Conservation (phyloP, 64 coral and sea anemone genomes). For the Trachythela sp. region DNA sequence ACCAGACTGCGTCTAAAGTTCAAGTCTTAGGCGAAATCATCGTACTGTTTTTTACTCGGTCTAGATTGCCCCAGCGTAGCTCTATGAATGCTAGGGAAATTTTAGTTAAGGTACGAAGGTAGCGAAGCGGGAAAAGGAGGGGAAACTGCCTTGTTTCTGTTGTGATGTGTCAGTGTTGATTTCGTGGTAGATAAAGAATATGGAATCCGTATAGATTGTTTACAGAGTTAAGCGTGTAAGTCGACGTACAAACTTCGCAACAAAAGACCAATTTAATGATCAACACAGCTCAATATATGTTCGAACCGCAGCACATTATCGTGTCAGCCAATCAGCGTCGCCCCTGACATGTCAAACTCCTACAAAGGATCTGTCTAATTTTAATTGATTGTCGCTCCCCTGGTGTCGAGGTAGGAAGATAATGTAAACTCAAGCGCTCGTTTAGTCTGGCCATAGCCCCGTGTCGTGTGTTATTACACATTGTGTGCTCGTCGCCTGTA, state of each 20-base stretch:
- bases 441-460: not conserved
- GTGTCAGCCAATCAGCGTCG: not conserved
- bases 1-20: no score
- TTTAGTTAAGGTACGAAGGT: no score
- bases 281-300: not conserved
- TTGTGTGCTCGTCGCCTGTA: not conserved
- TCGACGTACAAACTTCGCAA: not conserved
- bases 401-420: slow-evolving; percentile 17
- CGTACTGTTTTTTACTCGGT: no score
- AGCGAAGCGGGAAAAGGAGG: not conserved
- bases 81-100: no score
- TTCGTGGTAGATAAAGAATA: slow-evolving; percentile 8
- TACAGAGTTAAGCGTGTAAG: not conserved
- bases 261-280: slow-evolving; percentile 9
- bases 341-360: not conserved
- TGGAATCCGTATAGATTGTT: not conserved
- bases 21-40: no score
- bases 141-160: not conserved
- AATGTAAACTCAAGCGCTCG: slow-evolving; percentile 24
- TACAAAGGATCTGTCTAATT: slow-evolving; percentile 22
- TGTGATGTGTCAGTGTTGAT: not conserved
- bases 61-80: no score
- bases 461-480: not conserved
- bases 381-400: slow-evolving; percentile 20
- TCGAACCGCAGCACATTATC: slow-evolving; percentile 31